Evolutionary conservation across 2,888 invertebrate genomes (phyloP).

Genomic region (Ctenicera cuprea): DNA sequence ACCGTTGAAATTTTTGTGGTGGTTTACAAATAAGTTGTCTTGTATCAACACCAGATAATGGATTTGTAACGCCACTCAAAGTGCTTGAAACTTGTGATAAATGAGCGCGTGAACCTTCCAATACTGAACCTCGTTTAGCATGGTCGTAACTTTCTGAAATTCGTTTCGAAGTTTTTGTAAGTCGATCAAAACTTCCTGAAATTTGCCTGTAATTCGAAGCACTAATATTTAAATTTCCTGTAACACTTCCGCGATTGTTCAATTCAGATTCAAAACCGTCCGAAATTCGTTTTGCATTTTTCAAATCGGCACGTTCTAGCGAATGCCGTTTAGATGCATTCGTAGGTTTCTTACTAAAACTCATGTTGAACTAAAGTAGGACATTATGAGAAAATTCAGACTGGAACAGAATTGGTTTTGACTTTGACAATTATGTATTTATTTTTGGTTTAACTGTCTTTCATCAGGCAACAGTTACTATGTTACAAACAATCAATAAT

Average conservation of each 20-base stretch:
- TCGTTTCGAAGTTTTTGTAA: not conserved
- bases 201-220: too few species aligned
- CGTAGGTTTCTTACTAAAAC: not conserved
- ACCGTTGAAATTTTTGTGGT: constrained; percentile 53
- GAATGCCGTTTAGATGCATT: not conserved
- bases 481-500: constrained; percentile 7
- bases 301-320: not conserved
- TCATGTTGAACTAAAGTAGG: not conserved
- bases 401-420: not conserved
- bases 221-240: not conserved
- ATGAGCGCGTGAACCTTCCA: too few species aligned
- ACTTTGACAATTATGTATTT: constrained; percentile 3
- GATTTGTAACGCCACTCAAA: too few species aligned
- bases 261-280: not conserved
- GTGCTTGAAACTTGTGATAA: too few species aligned
- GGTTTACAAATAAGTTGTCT: constrained; percentile 50
- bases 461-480: constrained; percentile 14
- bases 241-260: too few species aligned
- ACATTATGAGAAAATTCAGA: not conserved
- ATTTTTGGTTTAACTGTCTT: not conserved
- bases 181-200: not conserved
- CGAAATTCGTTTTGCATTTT: not conserved
- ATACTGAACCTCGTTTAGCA: too few species aligned
- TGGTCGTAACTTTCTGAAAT: not conserved
- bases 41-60: not conserved